A percentile compares a stretch with the other conserved stretches of the same genome.
phyloP scores from a whole-genome alignment of 2,113 vertebrate genomes.

The Diphyllodes magnificus region DNA sequence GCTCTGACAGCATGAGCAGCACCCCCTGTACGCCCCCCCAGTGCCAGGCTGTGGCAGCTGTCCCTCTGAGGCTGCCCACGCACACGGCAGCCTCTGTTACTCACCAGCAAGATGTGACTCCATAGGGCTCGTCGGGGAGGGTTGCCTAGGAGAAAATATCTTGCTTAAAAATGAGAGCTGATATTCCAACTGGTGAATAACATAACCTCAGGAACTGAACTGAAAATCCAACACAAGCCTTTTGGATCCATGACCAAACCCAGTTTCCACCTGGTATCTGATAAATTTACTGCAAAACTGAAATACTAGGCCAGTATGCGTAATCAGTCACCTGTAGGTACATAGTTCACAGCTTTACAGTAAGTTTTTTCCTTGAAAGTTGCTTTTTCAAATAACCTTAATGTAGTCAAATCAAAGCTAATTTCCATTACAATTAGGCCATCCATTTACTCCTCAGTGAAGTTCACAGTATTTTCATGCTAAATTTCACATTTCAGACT shows the following conservation, averaged over 20 bases:
- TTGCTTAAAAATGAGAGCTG: neutral
- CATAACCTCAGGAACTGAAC: neutral
- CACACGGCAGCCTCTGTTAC: neutral
- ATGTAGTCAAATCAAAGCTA: neutral
- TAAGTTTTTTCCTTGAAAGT: neutral
- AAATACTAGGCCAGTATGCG: neutral
- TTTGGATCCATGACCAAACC: neutral
- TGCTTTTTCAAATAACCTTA: neutral
- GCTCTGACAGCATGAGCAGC: accelerated
- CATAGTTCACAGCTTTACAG: neutral
- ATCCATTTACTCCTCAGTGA: neutral
- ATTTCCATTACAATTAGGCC: neutral
- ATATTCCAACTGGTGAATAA: neutral
- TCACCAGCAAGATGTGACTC: neutral
- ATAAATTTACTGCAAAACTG: neutral
- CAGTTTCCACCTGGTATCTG: neutral
- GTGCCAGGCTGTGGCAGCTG: neutral
- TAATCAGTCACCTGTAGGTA: neutral
- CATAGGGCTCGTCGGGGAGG: accelerated
- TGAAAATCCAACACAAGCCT: neutral
- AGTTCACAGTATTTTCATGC: neutral
- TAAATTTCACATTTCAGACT: slow-evolving; percentile 10
- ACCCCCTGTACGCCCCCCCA: accelerated
- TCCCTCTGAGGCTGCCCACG: neutral
- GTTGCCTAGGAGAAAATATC: neutral